Evolutionary conservation across 2,113 vertebrate species (phyloP).

Genomic region (Pterophyllum scalare): DNA sequence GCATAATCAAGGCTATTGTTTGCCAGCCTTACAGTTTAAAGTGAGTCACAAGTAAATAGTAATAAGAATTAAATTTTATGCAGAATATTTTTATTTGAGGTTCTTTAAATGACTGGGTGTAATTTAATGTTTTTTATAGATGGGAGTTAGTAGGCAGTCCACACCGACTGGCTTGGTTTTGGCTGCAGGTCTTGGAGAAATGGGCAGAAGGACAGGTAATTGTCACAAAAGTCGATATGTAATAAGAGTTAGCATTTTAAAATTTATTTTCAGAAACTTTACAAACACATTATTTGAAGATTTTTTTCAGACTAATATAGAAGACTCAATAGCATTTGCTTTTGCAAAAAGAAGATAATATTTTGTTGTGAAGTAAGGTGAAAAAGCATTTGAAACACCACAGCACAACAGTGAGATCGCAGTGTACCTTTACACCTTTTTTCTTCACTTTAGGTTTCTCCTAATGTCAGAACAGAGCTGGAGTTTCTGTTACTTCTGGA

Average conservation of each 20-base stretch:
- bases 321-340: neutral
- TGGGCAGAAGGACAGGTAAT: conserved; percentile 86
- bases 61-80: neutral
- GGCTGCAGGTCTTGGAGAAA: conserved; percentile 91
- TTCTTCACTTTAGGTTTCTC: conserved; percentile 66
- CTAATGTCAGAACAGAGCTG: conserved; percentile 81
- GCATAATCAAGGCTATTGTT: conserved; percentile 86
- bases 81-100: neutral
- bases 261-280: neutral
- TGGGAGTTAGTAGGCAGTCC: conserved; percentile 84
- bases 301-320: too few species aligned
- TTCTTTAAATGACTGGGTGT: neutral
- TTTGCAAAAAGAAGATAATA: neutral
- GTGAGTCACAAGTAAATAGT: conserved; percentile 72
- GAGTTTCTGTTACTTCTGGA: conserved; percentile 92
- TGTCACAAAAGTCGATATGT: neutral
- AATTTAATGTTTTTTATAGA: conserved; percentile 48
- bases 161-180: conserved; percentile 90
- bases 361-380: neutral
- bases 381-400: neutral
- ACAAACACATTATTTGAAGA: neutral
- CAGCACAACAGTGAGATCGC: neutral
- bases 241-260: fast-evolving
- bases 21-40: conserved; percentile 82
- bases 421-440: neutral